phyloP scores from a whole-genome alignment of 2,797 vertebrate species.

The Hoplostethus atlanticus region DNA sequence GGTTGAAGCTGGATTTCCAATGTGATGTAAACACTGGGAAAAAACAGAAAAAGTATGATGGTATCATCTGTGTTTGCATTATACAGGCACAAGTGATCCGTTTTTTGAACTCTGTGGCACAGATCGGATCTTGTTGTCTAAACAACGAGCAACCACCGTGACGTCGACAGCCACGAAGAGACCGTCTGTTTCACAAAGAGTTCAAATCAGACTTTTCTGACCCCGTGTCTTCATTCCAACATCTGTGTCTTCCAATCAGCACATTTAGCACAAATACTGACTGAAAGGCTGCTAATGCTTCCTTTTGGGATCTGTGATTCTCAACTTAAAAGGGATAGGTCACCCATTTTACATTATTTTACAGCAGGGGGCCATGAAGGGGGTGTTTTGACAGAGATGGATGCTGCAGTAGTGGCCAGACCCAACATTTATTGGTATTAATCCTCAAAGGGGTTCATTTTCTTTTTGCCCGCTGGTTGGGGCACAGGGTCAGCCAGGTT shows the following conservation, averaged over 20 bases:
- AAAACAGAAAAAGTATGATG: not conserved
- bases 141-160: not conserved
- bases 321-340: constrained; percentile 5
- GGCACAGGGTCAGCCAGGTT: no score
- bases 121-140: not conserved
- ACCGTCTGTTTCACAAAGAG: not conserved
- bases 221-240: constrained; percentile 16
- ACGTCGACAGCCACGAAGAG: not conserved
- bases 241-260: constrained; percentile 34
- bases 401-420: not conserved
- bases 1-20: not conserved
- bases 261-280: not conserved
- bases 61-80: constrained; percentile 18
- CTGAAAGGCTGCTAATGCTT: constrained; percentile 25
- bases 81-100: constrained; percentile 5
- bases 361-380: not conserved
- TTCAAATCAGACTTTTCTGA: not conserved
- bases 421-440: no score
- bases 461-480: no score
- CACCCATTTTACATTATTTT: constrained; percentile 16
- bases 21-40: constrained; percentile 4
- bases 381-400: not conserved
- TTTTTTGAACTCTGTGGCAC: not conserved
- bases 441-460: no score
- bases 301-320: constrained; percentile 18